These are phyloP conservation scores for Onychomys torridus DNA, from an alignment of 2,797 vertebrate genomes.

Conservation along the genomic window DNA sequence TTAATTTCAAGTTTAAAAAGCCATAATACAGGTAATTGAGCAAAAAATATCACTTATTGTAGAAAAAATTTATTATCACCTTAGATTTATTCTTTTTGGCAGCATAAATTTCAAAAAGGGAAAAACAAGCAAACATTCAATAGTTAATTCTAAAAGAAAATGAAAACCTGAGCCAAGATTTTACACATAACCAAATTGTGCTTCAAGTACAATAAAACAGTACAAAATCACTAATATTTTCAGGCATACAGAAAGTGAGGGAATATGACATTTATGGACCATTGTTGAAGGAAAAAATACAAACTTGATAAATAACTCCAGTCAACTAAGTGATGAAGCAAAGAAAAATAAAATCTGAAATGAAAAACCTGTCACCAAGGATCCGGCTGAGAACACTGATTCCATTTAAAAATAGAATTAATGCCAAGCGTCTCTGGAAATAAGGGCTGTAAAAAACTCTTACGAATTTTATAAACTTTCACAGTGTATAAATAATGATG, in stretches of 20 bases:
- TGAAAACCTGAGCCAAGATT: conserved; percentile 49
- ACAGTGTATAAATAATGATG: conserved; percentile 56
- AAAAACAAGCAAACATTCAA: background rate
- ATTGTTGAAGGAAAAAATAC: conserved; percentile 34
- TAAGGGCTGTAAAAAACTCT: conserved; percentile 39
- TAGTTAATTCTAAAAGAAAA: conserved; percentile 25
- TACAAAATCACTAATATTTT: conserved; percentile 61
- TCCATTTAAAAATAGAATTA: conserved; percentile 67
- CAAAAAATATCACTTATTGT: background rate
- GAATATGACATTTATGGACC: conserved; percentile 40
- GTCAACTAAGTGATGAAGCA: conserved; percentile 74
- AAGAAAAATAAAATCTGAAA: conserved; percentile 76
- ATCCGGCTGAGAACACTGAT: background rate
- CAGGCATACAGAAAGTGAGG: conserved; percentile 39
- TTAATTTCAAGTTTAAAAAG: background rate
- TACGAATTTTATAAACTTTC: conserved; percentile 49
- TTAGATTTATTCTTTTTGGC: conserved; percentile 17
- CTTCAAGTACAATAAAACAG: conserved; percentile 67
- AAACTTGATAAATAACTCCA: conserved; percentile 76
- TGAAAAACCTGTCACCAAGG: conserved; percentile 68
- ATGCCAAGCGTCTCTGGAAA: conserved; percentile 55
- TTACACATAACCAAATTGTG: conserved; percentile 61
- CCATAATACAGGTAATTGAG: background rate
- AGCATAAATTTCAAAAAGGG: background rate
- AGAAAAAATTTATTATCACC: background rate